A percentile compares a stretch with the other conserved stretches of the same genome.
phyloP scores from a whole-genome alignment of 2,113 vertebrate genomes.

The Mugil cephalus region DNA sequence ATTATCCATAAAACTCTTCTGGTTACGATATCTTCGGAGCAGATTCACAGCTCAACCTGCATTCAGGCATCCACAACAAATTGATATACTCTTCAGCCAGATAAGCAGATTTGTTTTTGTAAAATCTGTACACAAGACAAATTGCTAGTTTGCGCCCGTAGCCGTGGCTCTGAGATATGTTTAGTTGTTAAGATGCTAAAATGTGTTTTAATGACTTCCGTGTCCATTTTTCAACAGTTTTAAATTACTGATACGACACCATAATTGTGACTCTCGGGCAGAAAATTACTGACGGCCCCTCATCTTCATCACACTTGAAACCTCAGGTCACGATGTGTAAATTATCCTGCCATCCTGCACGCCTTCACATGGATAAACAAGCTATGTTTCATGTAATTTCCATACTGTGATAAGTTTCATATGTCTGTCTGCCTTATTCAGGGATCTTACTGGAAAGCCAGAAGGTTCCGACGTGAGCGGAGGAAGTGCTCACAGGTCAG shows the following conservation, averaged over 20 bases:
- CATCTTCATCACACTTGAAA: too few relatives aligned
- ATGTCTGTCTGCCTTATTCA: not conserved
- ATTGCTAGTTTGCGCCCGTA: too few relatives aligned
- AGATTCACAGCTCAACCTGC: slow-evolving; percentile 52
- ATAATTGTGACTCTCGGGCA: too few relatives aligned
- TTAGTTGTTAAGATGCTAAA: too few relatives aligned
- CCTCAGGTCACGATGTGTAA: too few relatives aligned
- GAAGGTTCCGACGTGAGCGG: slow-evolving; percentile 11
- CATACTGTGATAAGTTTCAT: not conserved
- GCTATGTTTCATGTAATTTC: not conserved
- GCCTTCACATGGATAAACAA: not conserved
- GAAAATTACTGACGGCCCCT: too few relatives aligned
- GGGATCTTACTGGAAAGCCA: too few relatives aligned
- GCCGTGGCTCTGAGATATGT: too few relatives aligned
- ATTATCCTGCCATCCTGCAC: too few relatives aligned
- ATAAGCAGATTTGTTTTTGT: slow-evolving; percentile 41
- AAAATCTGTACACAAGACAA: not conserved
- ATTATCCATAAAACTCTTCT: slow-evolving; percentile 64
- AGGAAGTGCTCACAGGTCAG: slow-evolving; percentile 11
- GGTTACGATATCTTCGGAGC: slow-evolving; percentile 63
- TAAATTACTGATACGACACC: too few relatives aligned
- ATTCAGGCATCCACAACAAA: slow-evolving; percentile 59
- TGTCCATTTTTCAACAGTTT: too few relatives aligned
- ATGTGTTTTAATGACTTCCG: too few relatives aligned
- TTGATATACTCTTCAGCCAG: slow-evolving; percentile 32